Evolutionary conservation across 2,888 invertebrate genomes (phyloP).

Genomic region (Eugnorisma glareosa): DNA sequence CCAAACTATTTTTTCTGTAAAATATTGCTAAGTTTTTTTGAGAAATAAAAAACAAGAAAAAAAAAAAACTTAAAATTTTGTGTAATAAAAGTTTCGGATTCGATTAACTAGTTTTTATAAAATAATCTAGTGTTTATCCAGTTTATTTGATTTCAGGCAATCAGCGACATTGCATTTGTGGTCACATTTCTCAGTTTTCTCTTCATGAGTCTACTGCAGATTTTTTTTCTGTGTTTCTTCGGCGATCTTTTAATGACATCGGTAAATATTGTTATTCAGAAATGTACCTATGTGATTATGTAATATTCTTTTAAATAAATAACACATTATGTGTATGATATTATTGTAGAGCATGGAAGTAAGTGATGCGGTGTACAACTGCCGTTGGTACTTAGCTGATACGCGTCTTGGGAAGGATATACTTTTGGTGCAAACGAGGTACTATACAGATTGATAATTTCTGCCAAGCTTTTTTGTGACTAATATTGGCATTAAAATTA

Average conservation of each 20-base stretch:
- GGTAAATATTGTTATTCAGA: conserved; percentile 67
- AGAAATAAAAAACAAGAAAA: too few species aligned
- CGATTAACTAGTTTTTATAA: background rate
- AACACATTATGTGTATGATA: background rate
- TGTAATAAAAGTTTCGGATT: background rate
- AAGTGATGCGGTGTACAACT: conserved; percentile 76
- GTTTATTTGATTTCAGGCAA: conserved; percentile 71
- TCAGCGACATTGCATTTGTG: conserved; percentile 70
- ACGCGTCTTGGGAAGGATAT: conserved; percentile 70
- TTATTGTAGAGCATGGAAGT: conserved; percentile 74
- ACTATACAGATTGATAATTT: background rate
- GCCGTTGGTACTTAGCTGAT: conserved; percentile 76
- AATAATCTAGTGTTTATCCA: background rate
- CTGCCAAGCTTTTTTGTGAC: background rate
- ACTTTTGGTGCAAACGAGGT: conserved; percentile 77
- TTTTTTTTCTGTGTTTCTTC: conserved; percentile 81
- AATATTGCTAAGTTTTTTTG: too few species aligned
- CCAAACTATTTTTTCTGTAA: too few species aligned
- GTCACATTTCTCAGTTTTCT: conserved; percentile 76
- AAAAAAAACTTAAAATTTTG: too few species aligned
- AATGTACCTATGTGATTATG: background rate
- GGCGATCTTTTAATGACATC: conserved; percentile 79
- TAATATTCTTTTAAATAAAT: background rate
- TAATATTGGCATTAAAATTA: too few species aligned
- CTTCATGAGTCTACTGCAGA: conserved; percentile 75